Conservation (phyloP, 37 sponge, comb jelly and placozoan species). For the Axinella damicornis region DNA sequence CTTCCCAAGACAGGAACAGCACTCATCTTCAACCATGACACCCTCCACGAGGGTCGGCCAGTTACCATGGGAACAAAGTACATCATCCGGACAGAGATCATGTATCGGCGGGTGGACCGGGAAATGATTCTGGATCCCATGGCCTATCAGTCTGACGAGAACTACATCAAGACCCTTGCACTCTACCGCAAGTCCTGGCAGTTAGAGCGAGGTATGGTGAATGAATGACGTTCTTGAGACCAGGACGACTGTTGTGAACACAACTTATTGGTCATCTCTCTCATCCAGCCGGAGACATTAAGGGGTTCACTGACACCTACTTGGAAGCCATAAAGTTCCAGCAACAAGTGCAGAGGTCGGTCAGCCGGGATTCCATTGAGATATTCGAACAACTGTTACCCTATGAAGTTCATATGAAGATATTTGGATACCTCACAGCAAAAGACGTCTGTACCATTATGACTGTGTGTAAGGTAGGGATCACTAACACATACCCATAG, state of each 20-base stretch:
- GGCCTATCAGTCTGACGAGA: conserved; percentile 1
- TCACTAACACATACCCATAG: background rate
- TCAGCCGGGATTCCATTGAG: conserved; percentile 7
- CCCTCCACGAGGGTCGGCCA: conserved; percentile 45
- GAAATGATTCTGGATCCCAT: conserved; percentile 45
- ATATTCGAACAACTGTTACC: conserved; percentile 13
- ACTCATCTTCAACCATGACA: conserved; percentile 55
- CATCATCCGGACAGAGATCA: conserved; percentile 54
- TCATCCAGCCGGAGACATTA: conserved; percentile 19
- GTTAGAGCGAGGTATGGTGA: conserved; percentile 11
- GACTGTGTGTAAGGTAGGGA: conserved; percentile 17
- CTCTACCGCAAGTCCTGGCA: conserved; percentile 44
- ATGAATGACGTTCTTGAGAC: too few species aligned
- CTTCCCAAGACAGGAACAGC: conserved; percentile 31
- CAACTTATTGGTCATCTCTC: too few species aligned
- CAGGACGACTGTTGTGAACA: too few species aligned
- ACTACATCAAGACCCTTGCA: conserved; percentile 37
- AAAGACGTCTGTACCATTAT: conserved; percentile 10
- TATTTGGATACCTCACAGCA: conserved; percentile 27
- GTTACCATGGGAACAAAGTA: conserved; percentile 40
- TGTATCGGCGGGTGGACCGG: conserved; percentile 57
- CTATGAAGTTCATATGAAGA: conserved; percentile 25
- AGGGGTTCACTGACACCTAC: conserved; percentile 57
- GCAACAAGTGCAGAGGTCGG: conserved; percentile 18
- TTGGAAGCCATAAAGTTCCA: conserved; percentile 34